These are phyloP conservation scores for Drepana falcataria DNA, from an alignment of 2,888 invertebrate genomes.

Conservation along the genomic window DNA sequence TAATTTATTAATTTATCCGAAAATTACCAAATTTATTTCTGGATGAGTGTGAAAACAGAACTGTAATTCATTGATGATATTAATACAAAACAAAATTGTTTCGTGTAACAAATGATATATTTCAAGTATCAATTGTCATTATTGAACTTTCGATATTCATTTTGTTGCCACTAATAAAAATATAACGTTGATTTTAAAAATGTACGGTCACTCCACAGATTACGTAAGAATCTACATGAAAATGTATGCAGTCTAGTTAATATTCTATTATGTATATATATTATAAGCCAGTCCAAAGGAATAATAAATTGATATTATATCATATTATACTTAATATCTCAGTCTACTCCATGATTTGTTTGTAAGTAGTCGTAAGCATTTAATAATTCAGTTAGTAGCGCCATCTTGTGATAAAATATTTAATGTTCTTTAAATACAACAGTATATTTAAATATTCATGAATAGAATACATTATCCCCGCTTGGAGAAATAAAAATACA, in stretches of 20 bases:
- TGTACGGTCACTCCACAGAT: too few relatives aligned
- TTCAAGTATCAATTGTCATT: neutral
- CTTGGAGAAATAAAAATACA: neutral
- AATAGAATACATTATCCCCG: neutral
- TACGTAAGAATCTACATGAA: neutral
- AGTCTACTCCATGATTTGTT: neutral
- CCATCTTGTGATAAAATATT: neutral
- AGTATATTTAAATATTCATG: neutral
- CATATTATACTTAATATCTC: neutral
- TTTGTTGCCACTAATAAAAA: too few relatives aligned
- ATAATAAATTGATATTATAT: conserved; percentile 18
- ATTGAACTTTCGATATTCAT: neutral
- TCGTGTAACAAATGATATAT: too few relatives aligned
- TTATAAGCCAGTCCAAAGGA: conserved; percentile 21
- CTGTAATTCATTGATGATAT: neutral
- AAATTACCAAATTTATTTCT: conserved; percentile 10
- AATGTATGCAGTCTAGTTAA: conserved; percentile 16
- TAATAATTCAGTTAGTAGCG: neutral
- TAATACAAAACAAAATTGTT: conserved; percentile 4
- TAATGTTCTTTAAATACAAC: neutral
- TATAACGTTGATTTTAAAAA: too few relatives aligned
- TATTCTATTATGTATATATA: conserved; percentile 10
- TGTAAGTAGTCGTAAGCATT: neutral
- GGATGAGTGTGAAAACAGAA: too few relatives aligned
- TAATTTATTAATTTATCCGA: conserved; percentile 29